These are phyloP conservation scores for Melanogrammus aeglefinus DNA, from an alignment of 2,797 vertebrate species.

Conservation along the genomic window DNA sequence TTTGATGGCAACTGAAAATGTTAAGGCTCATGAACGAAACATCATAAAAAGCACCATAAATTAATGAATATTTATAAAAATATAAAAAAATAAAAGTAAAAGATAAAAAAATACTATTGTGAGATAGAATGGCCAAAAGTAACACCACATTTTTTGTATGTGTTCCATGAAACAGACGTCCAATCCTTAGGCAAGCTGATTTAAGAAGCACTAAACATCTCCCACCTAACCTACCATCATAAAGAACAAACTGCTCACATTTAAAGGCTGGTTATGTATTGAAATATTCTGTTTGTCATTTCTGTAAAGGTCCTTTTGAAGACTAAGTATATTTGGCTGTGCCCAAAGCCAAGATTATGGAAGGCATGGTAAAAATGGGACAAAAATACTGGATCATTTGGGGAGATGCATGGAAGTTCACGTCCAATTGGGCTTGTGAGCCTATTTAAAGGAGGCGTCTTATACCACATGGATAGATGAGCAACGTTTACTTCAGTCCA, in stretches of 20 bases:
- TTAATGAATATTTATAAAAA: conserved; percentile 78
- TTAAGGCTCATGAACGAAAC: conserved; percentile 83
- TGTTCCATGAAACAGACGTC: conserved; percentile 37
- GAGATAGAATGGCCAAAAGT: conserved; percentile 72
- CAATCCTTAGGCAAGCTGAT: conserved; percentile 29
- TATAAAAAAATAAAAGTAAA: conserved; percentile 75
- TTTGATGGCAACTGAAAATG: conserved; percentile 82
- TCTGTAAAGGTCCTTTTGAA: not conserved
- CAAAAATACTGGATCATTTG: not conserved
- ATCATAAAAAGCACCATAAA: conserved; percentile 83
- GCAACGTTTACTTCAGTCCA: too few species aligned
- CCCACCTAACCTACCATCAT: conserved; percentile 12
- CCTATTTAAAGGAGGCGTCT: not conserved
- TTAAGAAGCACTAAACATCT: not conserved
- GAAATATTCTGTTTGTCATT: conserved; percentile 3
- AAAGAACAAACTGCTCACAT: conserved; percentile 35
- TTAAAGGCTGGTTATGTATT: conserved; percentile 39
- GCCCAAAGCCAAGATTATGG: not conserved
- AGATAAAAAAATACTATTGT: conserved; percentile 73
- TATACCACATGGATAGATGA: too few species aligned
- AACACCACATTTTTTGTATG: conserved; percentile 55
- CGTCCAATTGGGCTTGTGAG: not conserved
- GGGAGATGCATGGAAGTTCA: not conserved
- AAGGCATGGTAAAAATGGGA: not conserved
- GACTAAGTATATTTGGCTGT: not conserved